Percentiles rank a stretch among this genome's conserved stretches.
Conservation (phyloP, 1,140 invertebrate genomes). For the Neodiprion pinetum region DNA sequence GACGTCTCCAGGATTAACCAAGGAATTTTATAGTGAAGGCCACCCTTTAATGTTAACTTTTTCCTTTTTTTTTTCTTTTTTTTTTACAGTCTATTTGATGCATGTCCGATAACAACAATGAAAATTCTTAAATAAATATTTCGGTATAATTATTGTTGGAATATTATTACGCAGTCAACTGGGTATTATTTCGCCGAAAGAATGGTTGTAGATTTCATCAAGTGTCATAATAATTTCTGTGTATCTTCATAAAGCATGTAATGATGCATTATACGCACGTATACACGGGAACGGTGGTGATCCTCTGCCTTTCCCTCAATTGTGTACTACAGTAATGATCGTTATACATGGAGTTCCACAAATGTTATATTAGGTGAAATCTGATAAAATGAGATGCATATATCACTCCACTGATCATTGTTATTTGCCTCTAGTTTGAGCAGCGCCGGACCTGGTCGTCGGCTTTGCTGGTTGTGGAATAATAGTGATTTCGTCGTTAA, state of each 20-base stretch:
- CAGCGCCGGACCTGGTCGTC: slow-evolving; percentile 48
- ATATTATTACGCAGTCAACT: slow-evolving; percentile 57
- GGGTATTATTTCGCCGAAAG: slow-evolving; percentile 37
- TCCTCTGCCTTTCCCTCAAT: no score
- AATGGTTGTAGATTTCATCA: background rate
- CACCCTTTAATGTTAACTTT: slow-evolving; percentile 48
- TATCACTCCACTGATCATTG: slow-evolving; percentile 58
- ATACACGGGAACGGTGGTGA: no score
- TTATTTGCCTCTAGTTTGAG: slow-evolving; percentile 56
- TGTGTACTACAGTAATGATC: no score
- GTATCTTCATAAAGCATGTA: no score
- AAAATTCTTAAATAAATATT: slow-evolving; percentile 62
- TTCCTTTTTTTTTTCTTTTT: slow-evolving; percentile 3
- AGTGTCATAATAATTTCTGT: no score
- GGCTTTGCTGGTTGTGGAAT: slow-evolving; percentile 83
- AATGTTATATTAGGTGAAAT: slow-evolving; percentile 26
- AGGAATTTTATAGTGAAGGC: slow-evolving; percentile 56
- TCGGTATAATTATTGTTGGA: slow-evolving; percentile 55
- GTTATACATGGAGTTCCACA: no score
- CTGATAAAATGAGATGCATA: slow-evolving; percentile 39
- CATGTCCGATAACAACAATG: slow-evolving; percentile 58
- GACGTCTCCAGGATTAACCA: slow-evolving; percentile 48
- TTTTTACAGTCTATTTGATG: slow-evolving; percentile 58
- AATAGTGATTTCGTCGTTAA: slow-evolving; percentile 92
- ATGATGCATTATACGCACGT: no score